A percentile compares a stretch with the other conserved stretches of the same genome.
Conservation (phyloP, 1,140 invertebrate genomes). For the Eriosoma lanigerum region DNA sequence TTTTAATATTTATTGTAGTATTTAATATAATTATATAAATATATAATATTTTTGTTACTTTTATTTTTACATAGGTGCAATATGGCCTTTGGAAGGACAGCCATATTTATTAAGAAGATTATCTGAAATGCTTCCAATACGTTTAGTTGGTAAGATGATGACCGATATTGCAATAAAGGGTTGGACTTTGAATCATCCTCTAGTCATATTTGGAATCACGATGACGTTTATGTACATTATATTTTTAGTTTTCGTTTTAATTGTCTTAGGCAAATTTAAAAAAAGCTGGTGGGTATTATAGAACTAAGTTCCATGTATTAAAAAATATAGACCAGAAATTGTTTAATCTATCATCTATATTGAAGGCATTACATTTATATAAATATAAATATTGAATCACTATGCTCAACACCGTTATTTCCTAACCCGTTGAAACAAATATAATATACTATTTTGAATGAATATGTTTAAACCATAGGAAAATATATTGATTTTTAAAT, state of each 20-base stretch:
- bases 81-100: conserved; percentile 41
- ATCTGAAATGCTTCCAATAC: conserved; percentile 1
- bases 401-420: too few relatives aligned
- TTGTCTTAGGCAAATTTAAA: conserved; percentile 20
- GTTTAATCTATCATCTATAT: too few relatives aligned
- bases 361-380: too few relatives aligned
- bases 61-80: conserved; percentile 18
- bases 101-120: not conserved
- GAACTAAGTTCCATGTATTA: conserved; percentile 42
- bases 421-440: too few relatives aligned
- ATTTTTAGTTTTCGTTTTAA: conserved; percentile 10
- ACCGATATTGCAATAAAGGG: conserved; percentile 38
- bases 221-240: not conserved
- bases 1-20: too few relatives aligned
- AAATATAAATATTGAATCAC: too few relatives aligned
- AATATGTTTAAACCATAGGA: too few relatives aligned
- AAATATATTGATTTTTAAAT: too few relatives aligned
- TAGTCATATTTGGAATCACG: not conserved
- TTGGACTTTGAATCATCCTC: conserved; percentile 19
- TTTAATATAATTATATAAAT: too few relatives aligned
- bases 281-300: conserved; percentile 6
- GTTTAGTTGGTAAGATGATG: conserved; percentile 16
- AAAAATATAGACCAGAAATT: too few relatives aligned
- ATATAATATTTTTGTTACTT: not conserved
- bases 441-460: too few relatives aligned